phyloP scores from a whole-genome alignment of 2,113 vertebrate genomes.

The Ammospiza nelsoni region DNA sequence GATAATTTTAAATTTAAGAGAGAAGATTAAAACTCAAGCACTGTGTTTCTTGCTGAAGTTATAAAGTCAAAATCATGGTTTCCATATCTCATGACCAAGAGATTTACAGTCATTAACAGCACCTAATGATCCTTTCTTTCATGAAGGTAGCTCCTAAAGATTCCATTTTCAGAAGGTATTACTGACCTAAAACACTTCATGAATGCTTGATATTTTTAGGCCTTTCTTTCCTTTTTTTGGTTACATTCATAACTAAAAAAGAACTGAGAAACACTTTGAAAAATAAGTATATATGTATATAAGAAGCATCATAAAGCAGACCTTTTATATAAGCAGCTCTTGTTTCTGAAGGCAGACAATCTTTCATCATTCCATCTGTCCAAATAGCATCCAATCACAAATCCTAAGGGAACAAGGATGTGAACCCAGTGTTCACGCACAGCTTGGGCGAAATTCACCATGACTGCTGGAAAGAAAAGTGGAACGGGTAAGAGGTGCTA shows the following conservation, averaged over 20 bases:
- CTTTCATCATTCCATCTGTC: constrained; percentile 85
- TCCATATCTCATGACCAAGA: background rate
- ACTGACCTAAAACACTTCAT: background rate
- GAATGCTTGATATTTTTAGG: background rate
- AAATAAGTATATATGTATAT: background rate
- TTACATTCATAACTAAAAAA: background rate
- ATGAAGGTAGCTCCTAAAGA: background rate
- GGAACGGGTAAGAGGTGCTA: background rate
- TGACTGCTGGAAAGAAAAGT: constrained; percentile 65
- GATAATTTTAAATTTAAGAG: background rate
- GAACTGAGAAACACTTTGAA: background rate
- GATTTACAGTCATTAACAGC: background rate
- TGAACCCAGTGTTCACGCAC: constrained; percentile 84
- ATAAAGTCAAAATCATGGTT: background rate
- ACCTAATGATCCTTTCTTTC: background rate
- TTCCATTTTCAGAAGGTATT: background rate
- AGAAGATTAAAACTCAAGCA: background rate
- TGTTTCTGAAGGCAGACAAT: constrained; percentile 88
- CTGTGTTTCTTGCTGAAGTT: background rate
- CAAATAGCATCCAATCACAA: constrained; percentile 86
- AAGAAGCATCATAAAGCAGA: constrained; percentile 44
- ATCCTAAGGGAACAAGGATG: constrained; percentile 86
- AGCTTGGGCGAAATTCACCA: constrained; percentile 78
- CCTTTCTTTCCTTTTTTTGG: background rate
- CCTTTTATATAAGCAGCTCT: constrained; percentile 88